Evolutionary conservation across 2,113 vertebrate species (phyloP).

Genomic region (Reinhardtius hippoglossoides): DNA sequence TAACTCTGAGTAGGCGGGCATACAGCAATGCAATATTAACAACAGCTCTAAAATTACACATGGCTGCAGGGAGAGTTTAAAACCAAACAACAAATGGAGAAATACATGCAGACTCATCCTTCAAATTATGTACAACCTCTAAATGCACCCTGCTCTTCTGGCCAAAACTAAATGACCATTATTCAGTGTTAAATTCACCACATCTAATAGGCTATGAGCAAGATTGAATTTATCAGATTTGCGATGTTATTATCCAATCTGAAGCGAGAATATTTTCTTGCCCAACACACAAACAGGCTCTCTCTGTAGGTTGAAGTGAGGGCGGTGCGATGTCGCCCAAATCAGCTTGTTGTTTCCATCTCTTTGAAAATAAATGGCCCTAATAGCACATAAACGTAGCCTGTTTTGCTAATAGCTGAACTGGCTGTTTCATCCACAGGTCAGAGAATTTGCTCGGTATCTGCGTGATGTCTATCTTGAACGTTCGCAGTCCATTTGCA

Average conservation of each 20-base stretch:
- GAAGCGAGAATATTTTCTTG: slow-evolving; percentile 59
- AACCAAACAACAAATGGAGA: background rate
- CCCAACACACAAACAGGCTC: slow-evolving; percentile 45
- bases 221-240: slow-evolving; percentile 77
- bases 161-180: slow-evolving; percentile 72
- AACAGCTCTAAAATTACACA: background rate
- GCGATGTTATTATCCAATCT: slow-evolving; percentile 73
- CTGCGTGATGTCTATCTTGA: slow-evolving; percentile 71
- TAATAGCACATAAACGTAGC: slow-evolving; percentile 76
- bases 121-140: slow-evolving; percentile 55
- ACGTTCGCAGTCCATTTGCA: slow-evolving; percentile 73
- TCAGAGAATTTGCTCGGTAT: slow-evolving; percentile 65
- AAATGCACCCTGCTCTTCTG: slow-evolving; percentile 58
- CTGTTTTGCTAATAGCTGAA: slow-evolving; percentile 75
- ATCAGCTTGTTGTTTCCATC: slow-evolving; percentile 76
- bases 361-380: slow-evolving; percentile 76
- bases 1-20: slow-evolving; percentile 9
- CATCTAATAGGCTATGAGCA: slow-evolving; percentile 73
- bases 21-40: background rate
- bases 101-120: slow-evolving; percentile 21
- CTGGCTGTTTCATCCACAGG: slow-evolving; percentile 63
- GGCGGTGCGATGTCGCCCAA: slow-evolving; percentile 58
- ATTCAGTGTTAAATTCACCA: slow-evolving; percentile 78
- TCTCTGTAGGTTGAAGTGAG: slow-evolving; percentile 61
- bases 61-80: background rate